Conservation (phyloP, 2,113 vertebrate species). For the Genyomyrus donnyi region DNA sequence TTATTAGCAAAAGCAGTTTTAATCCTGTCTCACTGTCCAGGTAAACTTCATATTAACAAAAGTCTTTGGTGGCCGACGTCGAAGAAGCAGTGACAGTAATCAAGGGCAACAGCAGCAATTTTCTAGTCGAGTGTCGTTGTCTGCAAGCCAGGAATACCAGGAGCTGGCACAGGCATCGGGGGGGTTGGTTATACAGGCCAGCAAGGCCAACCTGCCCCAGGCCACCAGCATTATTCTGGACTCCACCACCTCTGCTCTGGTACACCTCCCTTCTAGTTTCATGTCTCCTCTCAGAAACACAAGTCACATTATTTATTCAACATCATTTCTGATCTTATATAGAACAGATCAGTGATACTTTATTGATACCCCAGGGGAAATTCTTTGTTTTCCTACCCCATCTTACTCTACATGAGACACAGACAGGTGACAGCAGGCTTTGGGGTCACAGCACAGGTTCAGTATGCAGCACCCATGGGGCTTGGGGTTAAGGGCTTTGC, state of each 20-base stretch:
- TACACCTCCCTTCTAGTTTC: constrained; percentile 17
- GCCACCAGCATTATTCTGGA: constrained; percentile 40
- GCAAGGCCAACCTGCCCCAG: constrained; percentile 26
- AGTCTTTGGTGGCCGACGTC: neutral
- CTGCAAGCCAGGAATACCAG: constrained; percentile 34
- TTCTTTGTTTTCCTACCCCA: neutral
- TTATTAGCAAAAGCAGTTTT: neutral
- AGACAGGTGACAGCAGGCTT: neutral
- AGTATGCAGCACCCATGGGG: neutral
- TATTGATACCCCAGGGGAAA: neutral
- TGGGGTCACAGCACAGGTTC: neutral
- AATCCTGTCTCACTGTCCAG: constrained; percentile 24
- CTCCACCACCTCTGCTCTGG: constrained; percentile 37
- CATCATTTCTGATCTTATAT: neutral
- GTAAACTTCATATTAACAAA: constrained; percentile 51
- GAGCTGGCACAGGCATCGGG: constrained; percentile 50
- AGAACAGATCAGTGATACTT: neutral
- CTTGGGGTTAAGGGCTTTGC: neutral
- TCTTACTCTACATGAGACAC: neutral
- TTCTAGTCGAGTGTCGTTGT: neutral
- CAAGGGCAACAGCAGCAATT: neutral
- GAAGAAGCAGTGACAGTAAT: neutral
- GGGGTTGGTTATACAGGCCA: constrained; percentile 43
- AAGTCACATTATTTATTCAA: neutral
- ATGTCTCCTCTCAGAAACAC: neutral